phyloP scores from a whole-genome alignment of 2,113 vertebrate species.

The Hassar affinis region DNA sequence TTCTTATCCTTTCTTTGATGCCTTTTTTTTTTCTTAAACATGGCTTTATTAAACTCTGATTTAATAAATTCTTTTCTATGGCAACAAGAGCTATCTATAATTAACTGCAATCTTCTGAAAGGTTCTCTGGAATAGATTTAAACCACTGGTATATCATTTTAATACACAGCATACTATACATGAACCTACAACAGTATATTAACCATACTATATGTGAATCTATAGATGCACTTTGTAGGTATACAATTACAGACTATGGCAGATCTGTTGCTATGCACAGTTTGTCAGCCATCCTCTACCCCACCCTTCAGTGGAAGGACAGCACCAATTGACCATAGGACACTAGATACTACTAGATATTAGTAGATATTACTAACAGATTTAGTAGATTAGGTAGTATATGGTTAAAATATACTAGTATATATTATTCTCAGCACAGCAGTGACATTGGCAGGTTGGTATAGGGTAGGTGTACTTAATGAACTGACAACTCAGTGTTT shows the following conservation, averaged over 20 bases:
- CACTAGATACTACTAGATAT: constrained; percentile 1
- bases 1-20: constrained; percentile 18
- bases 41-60: constrained; percentile 7
- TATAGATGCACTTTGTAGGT: background rate
- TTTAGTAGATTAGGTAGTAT: too few species aligned
- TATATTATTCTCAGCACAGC: background rate
- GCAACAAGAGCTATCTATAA: constrained; percentile 53
- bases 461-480: background rate
- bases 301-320: background rate
- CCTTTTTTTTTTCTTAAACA: constrained; percentile 1
- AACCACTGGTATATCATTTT: constrained; percentile 32
- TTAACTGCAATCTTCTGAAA: constrained; percentile 53
- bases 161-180: background rate
- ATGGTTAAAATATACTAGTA: too few species aligned
- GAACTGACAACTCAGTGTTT: background rate
- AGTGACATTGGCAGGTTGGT: background rate
- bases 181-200: too few species aligned
- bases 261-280: background rate
- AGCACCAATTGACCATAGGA: background rate
- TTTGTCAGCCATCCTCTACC: too few species aligned
- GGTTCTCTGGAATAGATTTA: constrained; percentile 38
- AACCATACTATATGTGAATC: too few species aligned
- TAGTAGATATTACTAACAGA: too few species aligned
- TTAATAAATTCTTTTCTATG: constrained; percentile 33
- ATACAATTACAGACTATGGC: background rate